phyloP scores from a whole-genome alignment of 2,797 vertebrate genomes.

The Odontamblyopus lacepedii region DNA sequence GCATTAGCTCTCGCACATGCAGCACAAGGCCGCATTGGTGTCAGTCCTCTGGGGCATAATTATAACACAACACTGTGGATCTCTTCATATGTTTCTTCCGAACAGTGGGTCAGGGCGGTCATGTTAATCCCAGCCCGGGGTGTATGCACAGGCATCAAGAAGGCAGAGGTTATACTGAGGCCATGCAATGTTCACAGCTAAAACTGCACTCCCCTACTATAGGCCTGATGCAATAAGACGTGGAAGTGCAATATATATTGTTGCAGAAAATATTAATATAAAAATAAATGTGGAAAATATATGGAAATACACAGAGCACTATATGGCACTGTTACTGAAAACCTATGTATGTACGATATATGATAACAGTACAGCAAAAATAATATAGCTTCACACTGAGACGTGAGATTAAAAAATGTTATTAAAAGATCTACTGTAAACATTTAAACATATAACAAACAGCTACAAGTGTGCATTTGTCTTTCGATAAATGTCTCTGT shows the following conservation, averaged over 20 bases:
- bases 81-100: slow-evolving; percentile 18
- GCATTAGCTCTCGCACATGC: slow-evolving; percentile 8
- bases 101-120: slow-evolving; percentile 37
- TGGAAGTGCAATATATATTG: background rate
- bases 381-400: background rate
- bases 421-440: too few relatives aligned
- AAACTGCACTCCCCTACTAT: background rate
- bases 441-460: too few relatives aligned
- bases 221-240: background rate
- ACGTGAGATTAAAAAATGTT: too few relatives aligned
- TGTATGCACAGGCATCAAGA: slow-evolving; percentile 28
- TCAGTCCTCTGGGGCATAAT: slow-evolving; percentile 11
- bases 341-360: too few relatives aligned
- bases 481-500: too few relatives aligned
- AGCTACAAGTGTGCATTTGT: too few relatives aligned
- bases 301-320: background rate
- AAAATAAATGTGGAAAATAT: background rate
- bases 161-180: slow-evolving; percentile 52
- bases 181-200: slow-evolving; percentile 13
- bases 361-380: background rate
- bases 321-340: background rate
- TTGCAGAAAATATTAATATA: background rate
- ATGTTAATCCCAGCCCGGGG: slow-evolving; percentile 65
- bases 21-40: slow-evolving; percentile 4
- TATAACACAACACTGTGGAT: slow-evolving; percentile 8